These are phyloP conservation scores for Hydropotes inermis DNA, from an alignment of 2,113 vertebrate genomes.

Conservation along the genomic window DNA sequence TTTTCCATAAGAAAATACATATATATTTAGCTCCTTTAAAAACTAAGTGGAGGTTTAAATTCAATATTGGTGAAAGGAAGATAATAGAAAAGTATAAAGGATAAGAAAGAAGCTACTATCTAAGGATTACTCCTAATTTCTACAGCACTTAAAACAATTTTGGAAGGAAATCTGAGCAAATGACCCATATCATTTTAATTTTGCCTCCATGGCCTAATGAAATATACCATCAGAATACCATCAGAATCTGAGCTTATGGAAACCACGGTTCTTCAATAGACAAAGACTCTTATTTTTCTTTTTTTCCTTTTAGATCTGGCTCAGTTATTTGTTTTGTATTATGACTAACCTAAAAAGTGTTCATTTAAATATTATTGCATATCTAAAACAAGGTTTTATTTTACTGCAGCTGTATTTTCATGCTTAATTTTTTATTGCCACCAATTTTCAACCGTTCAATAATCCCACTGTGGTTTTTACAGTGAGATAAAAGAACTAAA, in stretches of 20 bases:
- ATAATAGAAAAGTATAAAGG: not conserved
- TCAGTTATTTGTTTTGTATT: not conserved
- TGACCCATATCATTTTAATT: not conserved
- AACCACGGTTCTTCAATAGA: not conserved
- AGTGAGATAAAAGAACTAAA: constrained; percentile 38
- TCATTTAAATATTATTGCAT: constrained; percentile 35
- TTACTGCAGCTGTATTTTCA: constrained; percentile 33
- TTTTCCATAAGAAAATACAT: not conserved
- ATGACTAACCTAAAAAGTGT: constrained; percentile 16
- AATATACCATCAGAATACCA: not conserved
- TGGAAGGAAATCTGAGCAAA: not conserved
- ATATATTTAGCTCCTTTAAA: not conserved
- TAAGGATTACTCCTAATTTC: not conserved
- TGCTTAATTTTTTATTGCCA: constrained; percentile 46
- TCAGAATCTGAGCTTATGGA: not conserved
- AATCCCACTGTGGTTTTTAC: constrained; percentile 23
- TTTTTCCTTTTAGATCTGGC: constrained; percentile 15
- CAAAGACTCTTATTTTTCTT: not conserved
- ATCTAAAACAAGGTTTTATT: constrained; percentile 41
- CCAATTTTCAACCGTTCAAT: constrained; percentile 17
- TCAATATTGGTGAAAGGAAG: not conserved
- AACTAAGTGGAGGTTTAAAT: not conserved
- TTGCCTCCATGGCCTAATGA: not conserved
- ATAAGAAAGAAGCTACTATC: not conserved
- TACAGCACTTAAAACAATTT: not conserved